Evolutionary conservation across 2,888 invertebrate genomes (phyloP).

Genomic region (Plebejus argus): DNA sequence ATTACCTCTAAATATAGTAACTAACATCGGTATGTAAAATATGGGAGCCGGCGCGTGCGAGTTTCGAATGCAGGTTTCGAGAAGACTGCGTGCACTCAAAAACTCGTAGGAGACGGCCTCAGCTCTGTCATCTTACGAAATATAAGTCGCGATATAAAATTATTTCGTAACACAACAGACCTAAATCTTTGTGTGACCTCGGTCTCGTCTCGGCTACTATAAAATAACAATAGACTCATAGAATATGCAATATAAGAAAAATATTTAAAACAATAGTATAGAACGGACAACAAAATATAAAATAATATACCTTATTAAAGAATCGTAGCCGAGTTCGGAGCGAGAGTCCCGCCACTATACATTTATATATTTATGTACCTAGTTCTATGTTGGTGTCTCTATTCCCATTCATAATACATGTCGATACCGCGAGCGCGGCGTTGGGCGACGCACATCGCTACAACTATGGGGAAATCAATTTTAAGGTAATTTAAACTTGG

Average conservation of each 20-base stretch:
- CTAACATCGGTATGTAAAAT: constrained; percentile 80
- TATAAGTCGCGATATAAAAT: constrained; percentile 47
- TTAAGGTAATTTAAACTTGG: constrained; percentile 59
- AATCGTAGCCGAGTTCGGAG: constrained; percentile 56
- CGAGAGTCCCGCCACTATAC: constrained; percentile 55
- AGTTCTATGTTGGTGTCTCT: constrained; percentile 79
- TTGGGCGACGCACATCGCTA: constrained; percentile 55
- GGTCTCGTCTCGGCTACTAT: constrained; percentile 52
- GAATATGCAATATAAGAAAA: constrained; percentile 65
- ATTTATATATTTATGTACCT: constrained; percentile 69
- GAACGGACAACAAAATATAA: constrained; percentile 65
- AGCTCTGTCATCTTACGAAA: constrained; percentile 57
- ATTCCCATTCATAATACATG: constrained; percentile 72
- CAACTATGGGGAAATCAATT: constrained; percentile 69
- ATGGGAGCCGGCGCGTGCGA: constrained; percentile 62
- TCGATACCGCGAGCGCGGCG: constrained; percentile 46
- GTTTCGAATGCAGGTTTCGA: constrained; percentile 48
- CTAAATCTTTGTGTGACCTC: constrained; percentile 46
- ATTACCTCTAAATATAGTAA: constrained; percentile 67
- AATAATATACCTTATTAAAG: constrained; percentile 62
- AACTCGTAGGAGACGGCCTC: constrained; percentile 27
- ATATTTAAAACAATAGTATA: constrained; percentile 75
- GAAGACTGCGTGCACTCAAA: constrained; percentile 38
- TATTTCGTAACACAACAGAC: constrained; percentile 57
- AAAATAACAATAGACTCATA: constrained; percentile 55